Conservation (phyloP, 2,797 vertebrate genomes). For the Octomys mimax region DNA sequence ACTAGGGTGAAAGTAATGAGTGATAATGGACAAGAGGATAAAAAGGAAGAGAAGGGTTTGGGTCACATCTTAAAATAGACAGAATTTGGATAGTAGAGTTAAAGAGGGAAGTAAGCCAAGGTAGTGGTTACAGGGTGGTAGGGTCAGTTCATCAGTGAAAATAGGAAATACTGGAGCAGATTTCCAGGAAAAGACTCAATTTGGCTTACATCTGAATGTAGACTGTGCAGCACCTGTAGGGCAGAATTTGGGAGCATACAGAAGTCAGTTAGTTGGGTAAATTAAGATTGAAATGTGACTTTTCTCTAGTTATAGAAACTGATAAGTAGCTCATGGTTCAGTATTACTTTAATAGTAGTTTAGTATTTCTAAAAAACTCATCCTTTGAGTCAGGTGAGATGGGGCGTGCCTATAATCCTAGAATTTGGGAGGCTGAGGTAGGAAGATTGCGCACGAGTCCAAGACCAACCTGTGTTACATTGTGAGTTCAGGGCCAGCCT, state of each 20-base stretch:
- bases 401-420: background rate
- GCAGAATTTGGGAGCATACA: constrained; percentile 1
- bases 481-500: background rate
- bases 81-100: background rate
- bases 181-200: constrained; percentile 13
- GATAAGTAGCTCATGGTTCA: background rate
- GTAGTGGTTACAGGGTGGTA: background rate
- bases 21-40: background rate
- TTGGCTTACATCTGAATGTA: constrained; percentile 28
- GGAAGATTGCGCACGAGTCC: background rate
- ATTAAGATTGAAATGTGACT: constrained; percentile 30
- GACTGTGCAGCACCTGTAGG: background rate
- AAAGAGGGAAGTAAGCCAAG: background rate
- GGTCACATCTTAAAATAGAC: background rate
- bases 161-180: background rate
- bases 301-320: constrained; percentile 58
- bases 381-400: background rate
- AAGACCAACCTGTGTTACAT: background rate
- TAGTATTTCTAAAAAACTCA: constrained; percentile 57
- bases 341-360: constrained; percentile 49
- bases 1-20: background rate
- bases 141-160: background rate
- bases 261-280: background rate
- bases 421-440: background rate
- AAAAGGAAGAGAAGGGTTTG: background rate